These are phyloP conservation scores for Cavia porcellus DNA, from an alignment of 2,113 vertebrate species.

Conservation along the genomic window DNA sequence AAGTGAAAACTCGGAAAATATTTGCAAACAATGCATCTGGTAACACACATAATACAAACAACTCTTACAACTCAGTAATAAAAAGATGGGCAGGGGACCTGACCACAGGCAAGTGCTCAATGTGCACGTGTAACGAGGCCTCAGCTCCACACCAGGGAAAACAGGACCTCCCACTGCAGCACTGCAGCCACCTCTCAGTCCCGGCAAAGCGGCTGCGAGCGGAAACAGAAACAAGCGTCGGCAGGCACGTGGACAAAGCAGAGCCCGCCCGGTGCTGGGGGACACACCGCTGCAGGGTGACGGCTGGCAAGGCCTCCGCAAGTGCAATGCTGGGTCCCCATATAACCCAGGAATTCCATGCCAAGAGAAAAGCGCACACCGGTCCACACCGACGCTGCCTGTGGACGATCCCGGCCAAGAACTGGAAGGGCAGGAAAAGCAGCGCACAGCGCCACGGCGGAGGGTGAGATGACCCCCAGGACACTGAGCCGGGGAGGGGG, in stretches of 20 bases:
- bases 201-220: not conserved
- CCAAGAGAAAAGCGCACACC: not conserved
- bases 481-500: not conserved
- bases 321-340: rapidly evolving
- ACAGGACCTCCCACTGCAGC: not conserved
- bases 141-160: not conserved
- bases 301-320: not conserved
- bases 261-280: not conserved
- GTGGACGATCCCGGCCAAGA: not conserved
- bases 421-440: too few relatives aligned
- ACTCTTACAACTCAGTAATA: not conserved
- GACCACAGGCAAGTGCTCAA: not conserved
- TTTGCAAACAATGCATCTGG: not conserved
- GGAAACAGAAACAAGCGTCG: not conserved
- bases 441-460: not conserved
- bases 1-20: not conserved
- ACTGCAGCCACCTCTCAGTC: not conserved
- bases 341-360: rapidly evolving
- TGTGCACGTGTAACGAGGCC: not conserved
- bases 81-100: not conserved
- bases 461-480: not conserved
- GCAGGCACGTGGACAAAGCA: rapidly evolving
- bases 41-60: not conserved
- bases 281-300: not conserved
- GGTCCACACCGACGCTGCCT: not conserved